A percentile compares a stretch with the other conserved stretches of the same genome.
phyloP scores from a whole-genome alignment of 2,888 invertebrate genomes.

The Barypeithes pellucidus region DNA sequence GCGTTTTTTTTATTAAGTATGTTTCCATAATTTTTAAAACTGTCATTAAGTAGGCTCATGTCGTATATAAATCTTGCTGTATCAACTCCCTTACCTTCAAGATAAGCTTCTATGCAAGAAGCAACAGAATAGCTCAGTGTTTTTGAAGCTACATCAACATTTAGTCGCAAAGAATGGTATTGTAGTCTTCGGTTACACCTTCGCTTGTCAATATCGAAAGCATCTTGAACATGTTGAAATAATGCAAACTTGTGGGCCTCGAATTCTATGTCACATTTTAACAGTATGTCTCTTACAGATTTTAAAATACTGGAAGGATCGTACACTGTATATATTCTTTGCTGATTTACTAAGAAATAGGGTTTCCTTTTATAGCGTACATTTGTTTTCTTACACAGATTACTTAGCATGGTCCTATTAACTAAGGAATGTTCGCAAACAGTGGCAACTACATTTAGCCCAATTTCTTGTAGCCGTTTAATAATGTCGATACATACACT shows the following conservation, averaged over 20 bases:
- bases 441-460: not conserved
- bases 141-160: not conserved
- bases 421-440: conserved; percentile 1
- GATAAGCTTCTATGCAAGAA: conserved; percentile 6
- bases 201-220: not conserved
- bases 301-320: not conserved
- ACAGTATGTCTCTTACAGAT: not conserved
- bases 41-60: not conserved
- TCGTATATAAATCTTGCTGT: conserved; percentile 5
- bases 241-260: not conserved
- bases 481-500: not conserved
- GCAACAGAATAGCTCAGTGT: conserved; percentile 2
- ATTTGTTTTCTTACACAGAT: conserved; percentile 3
- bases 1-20: not conserved
- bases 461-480: not conserved
- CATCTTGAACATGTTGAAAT: conserved; percentile 1
- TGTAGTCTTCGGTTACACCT: not conserved
- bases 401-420: not conserved
- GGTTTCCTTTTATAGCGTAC: not conserved
- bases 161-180: not conserved
- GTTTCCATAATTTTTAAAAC: not conserved
- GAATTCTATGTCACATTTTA: not conserved
- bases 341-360: conserved; percentile 3
- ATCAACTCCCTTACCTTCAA: not conserved
- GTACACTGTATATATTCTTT: conserved; percentile 7